Percentiles rank a stretch among this genome's conserved stretches.
Conservation (phyloP, 1,140 invertebrate species). For the Hycleus cichorii region DNA sequence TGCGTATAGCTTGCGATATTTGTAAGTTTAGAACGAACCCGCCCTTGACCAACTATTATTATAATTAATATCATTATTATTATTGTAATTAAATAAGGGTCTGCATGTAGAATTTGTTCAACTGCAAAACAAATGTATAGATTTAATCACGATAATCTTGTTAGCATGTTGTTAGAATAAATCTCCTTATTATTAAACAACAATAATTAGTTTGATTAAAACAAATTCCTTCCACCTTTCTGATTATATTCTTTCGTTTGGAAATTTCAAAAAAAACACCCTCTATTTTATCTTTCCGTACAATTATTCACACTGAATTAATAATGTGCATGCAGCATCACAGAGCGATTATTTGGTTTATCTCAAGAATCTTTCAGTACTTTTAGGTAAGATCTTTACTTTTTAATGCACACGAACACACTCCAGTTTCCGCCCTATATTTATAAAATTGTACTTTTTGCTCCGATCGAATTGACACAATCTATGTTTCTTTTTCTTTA, state of each 20-base stretch:
- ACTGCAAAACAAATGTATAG: not conserved
- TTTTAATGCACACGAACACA: not conserved
- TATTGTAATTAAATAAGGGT: slow-evolving; percentile 5
- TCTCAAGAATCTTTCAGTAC: slow-evolving; percentile 59
- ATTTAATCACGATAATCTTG: slow-evolving; percentile 13
- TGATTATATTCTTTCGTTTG: not conserved
- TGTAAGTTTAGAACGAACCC: not conserved
- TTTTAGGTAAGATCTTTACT: slow-evolving; percentile 53
- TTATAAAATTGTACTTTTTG: not conserved
- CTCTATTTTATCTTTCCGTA: slow-evolving; percentile 4
- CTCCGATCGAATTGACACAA: too few species aligned
- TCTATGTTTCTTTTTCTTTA: not conserved
- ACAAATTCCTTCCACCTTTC: slow-evolving; percentile 8
- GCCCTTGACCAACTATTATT: not conserved
- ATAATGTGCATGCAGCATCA: slow-evolving; percentile 58
- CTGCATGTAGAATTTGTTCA: slow-evolving; percentile 13
- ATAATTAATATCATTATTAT: slow-evolving; percentile 3
- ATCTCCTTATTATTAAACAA: slow-evolving; percentile 10
- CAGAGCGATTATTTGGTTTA: slow-evolving; percentile 66
- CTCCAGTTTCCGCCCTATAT: not conserved
- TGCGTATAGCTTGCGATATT: not conserved
- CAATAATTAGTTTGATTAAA: slow-evolving; percentile 16
- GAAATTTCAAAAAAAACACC: not conserved
- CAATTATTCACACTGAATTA: slow-evolving; percentile 16
- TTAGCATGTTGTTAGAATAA: slow-evolving; percentile 23